Percentiles rank a stretch among this genome's conserved stretches.
phyloP scores from a whole-genome alignment of 1,140 invertebrate species.

The Ceratosolen fusciceps region DNA sequence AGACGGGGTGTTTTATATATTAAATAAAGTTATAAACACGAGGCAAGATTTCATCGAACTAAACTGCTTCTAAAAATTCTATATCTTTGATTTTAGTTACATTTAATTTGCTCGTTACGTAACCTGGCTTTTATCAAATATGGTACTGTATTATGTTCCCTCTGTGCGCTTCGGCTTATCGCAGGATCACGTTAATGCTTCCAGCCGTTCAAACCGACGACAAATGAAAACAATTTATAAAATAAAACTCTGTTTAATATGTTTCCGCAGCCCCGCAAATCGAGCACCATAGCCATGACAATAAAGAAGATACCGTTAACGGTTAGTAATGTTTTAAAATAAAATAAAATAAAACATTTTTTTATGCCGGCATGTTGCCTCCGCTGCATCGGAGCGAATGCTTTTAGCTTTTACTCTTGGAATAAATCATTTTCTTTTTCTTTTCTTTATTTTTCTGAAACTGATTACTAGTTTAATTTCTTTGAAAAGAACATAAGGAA shows the following conservation, averaged over 20 bases:
- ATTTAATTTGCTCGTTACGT: neutral
- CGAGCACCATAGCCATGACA: conserved; percentile 16
- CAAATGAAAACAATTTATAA: conserved; percentile 22
- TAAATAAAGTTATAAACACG: neutral
- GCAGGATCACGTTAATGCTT: conserved; percentile 42
- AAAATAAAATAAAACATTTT: too few species aligned
- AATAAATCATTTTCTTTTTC: neutral
- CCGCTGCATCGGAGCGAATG: too few species aligned
- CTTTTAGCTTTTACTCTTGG: neutral
- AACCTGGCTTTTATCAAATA: conserved; percentile 9
- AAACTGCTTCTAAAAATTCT: neutral
- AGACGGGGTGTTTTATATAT: too few species aligned
- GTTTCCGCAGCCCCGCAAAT: conserved; percentile 27
- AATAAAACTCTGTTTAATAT: conserved; percentile 18
- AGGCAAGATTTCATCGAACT: neutral
- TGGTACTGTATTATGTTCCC: conserved; percentile 2
- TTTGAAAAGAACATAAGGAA: neutral
- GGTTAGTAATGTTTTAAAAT: conserved; percentile 37
- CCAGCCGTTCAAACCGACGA: neutral
- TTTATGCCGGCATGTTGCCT: too few species aligned
- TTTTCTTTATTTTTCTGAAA: neutral
- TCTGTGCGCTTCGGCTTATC: neutral
- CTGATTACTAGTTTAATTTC: neutral
- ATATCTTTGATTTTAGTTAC: neutral
- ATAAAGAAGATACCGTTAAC: conserved; percentile 22